Percentiles rank a stretch among this genome's conserved stretches.
These are phyloP conservation scores for Amphiprion ocellaris DNA, from an alignment of 2,113 vertebrate species.

Conservation along the genomic window DNA sequence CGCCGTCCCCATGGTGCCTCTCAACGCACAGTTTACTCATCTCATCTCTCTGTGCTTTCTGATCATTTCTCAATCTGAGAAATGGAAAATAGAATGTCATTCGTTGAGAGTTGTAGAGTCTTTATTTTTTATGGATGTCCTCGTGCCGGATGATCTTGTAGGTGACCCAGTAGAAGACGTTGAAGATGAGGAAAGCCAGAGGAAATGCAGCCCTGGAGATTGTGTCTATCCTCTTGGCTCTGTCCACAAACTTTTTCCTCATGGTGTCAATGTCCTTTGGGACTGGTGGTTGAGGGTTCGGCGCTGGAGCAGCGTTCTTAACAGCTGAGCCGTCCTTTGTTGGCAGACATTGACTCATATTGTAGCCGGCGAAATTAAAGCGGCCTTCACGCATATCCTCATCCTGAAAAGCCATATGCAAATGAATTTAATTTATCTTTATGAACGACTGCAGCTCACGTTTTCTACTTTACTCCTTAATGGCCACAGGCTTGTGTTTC, in stretches of 20 bases:
- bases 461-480: slow-evolving; percentile 10
- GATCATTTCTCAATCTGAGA: slow-evolving; percentile 70
- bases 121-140: slow-evolving; percentile 91
- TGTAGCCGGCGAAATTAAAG: slow-evolving; percentile 95
- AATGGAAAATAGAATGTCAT: slow-evolving; percentile 18
- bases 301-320: slow-evolving; percentile 87
- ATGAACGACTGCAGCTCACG: slow-evolving; percentile 6
- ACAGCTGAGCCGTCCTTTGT: slow-evolving; percentile 91
- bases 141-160: slow-evolving; percentile 99
- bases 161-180: slow-evolving; percentile 99
- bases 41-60: slow-evolving; percentile 37
- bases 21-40: slow-evolving; percentile 37
- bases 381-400: slow-evolving; percentile 93
- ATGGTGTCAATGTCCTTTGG: slow-evolving; percentile 92
- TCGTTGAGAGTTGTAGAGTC: slow-evolving; percentile 4
- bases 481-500: not conserved
- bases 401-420: slow-evolving; percentile 84
- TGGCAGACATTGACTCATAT: slow-evolving; percentile 93
- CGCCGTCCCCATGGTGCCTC: slow-evolving; percentile 37
- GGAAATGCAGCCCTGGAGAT: slow-evolving; percentile 97
- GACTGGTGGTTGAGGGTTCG: slow-evolving; percentile 80
- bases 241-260: slow-evolving; percentile 97
- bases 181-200: slow-evolving; percentile 98
- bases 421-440: not conserved
- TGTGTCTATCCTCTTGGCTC: slow-evolving; percentile 98